Evolutionary conservation across 2,888 invertebrate genomes (phyloP).

Genomic region (Malthinus seriepunctatus): DNA sequence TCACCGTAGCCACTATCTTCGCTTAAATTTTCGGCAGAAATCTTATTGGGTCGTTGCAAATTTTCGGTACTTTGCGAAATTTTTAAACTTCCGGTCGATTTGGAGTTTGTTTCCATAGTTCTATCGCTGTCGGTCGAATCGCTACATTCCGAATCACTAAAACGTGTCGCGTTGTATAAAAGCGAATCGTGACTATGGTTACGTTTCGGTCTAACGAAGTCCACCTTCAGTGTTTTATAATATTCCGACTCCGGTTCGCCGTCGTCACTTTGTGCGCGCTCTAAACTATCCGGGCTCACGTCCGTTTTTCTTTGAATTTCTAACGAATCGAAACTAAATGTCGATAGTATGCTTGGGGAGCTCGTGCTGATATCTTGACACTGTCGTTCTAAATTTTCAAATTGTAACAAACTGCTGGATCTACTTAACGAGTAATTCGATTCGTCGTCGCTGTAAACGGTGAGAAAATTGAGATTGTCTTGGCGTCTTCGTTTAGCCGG

Average conservation of each 20-base stretch:
- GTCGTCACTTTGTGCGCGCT: slow-evolving; percentile 43
- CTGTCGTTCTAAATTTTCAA: slow-evolving; percentile 79
- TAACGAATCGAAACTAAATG: slow-evolving; percentile 59
- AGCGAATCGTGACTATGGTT: slow-evolving; percentile 35
- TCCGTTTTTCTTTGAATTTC: slow-evolving; percentile 53
- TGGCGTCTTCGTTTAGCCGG: slow-evolving; percentile 74
- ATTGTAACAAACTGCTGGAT: slow-evolving; percentile 81
- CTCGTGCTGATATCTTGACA: slow-evolving; percentile 58
- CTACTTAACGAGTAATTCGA: slow-evolving; percentile 69
- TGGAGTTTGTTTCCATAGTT: slow-evolving; percentile 44
- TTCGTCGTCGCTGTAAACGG: slow-evolving; percentile 48
- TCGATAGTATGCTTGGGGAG: slow-evolving; percentile 57
- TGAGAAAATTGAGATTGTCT: slow-evolving; percentile 49
- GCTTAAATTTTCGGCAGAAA: slow-evolving; percentile 77
- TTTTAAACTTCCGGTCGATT: slow-evolving; percentile 51
- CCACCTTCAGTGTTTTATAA: slow-evolving; percentile 47
- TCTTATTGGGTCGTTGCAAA: slow-evolving; percentile 52
- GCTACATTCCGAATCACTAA: slow-evolving; percentile 54
- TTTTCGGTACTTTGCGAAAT: slow-evolving; percentile 55
- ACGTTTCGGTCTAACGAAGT: slow-evolving; percentile 37
- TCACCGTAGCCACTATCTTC: slow-evolving; percentile 82
- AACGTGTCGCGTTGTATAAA: slow-evolving; percentile 43
- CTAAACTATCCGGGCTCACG: slow-evolving; percentile 59
- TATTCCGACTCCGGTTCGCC: slow-evolving; percentile 47
- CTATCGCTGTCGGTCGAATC: slow-evolving; percentile 46